A percentile compares a stretch with the other conserved stretches of the same genome.
Evolutionary conservation across 1,140 invertebrate species (phyloP).

Genomic region (Calephelis nemesis): DNA sequence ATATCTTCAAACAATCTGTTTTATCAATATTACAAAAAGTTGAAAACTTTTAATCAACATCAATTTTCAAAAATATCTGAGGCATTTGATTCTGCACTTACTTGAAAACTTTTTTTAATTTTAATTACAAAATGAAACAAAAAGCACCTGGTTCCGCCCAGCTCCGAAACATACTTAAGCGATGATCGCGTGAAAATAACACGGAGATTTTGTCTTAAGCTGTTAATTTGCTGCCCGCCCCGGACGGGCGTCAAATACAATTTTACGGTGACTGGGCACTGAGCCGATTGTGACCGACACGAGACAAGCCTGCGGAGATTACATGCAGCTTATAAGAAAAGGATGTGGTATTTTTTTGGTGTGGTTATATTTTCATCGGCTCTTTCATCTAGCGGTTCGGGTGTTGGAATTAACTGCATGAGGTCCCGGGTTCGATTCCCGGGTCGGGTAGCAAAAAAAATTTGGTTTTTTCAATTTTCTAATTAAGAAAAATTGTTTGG

Average conservation of each 20-base stretch:
- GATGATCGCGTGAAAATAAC: slow-evolving; percentile 59
- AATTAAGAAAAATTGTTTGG: too few species aligned
- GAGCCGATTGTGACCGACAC: slow-evolving; percentile 70
- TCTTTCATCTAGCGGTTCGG: too few species aligned
- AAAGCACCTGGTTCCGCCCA: slow-evolving; percentile 8
- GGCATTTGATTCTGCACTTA: too few species aligned
- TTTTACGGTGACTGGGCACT: slow-evolving; percentile 62
- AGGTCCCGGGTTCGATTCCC: too few species aligned
- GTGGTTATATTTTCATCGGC: background rate
- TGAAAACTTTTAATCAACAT: too few species aligned
- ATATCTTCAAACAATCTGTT: too few species aligned
- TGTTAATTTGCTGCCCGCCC: slow-evolving; percentile 55
- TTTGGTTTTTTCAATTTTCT: too few species aligned
- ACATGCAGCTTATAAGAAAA: slow-evolving; percentile 22
- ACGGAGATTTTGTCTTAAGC: slow-evolving; percentile 73
- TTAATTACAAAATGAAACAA: background rate
- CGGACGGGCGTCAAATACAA: slow-evolving; percentile 65
- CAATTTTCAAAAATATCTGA: too few species aligned
- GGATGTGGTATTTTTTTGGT: slow-evolving; percentile 38
- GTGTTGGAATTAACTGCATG: too few species aligned
- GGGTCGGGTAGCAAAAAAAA: too few species aligned
- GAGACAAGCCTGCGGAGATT: slow-evolving; percentile 56
- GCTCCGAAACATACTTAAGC: slow-evolving; percentile 23
- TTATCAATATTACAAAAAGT: too few species aligned
- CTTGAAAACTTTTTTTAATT: too few species aligned